Evolutionary conservation across 2,888 invertebrate species (phyloP), one percentile per base, ranked within the genome.

Genomic region (Morpho deidamia): DNA sequence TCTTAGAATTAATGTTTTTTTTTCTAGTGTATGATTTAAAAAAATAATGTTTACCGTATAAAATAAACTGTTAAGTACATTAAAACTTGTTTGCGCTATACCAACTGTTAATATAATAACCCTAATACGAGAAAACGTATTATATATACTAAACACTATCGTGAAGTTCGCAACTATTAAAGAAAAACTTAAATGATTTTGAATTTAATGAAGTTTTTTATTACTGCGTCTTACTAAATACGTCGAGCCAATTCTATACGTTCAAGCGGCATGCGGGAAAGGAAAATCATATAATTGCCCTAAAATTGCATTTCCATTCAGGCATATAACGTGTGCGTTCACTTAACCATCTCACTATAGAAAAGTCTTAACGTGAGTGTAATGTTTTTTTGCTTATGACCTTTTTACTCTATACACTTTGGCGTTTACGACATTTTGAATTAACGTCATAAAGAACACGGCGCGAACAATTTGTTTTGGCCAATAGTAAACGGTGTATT

Each of bases 391-490:
- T 48, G 45, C n/a, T 62, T 77, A 73, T 63, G 65, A 59, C 76
- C 46, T 69, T 80, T 71, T 69, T 40, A 34, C 48, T 49, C 44
- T 49, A 23, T 46, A 56, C n/a, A 40, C 51, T 44, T 40, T 58
- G 70, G 69, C 77, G 64, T 70, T 71, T 83, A 79, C 57, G 78
- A 63, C 78, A 60, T 81, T 85, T 78, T 60, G 59, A 76, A 78
- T 82, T 77, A 76, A 69, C 70, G 61, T 67, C 70, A 78, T 81
- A 82, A 83, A 84, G 77, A 81, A 80, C 78, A 70, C 72, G 71
- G 81, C 87, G 83, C 81, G 76, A 78, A 83, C 90, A 90, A 90
- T 91, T 91, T 91, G 85, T 84, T 84, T 83, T 75, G 72, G 74
- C 91, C 91, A 91, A 91, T 91, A 83, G 69, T 79, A 77, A 73